A percentile compares a stretch with the other conserved stretches of the same genome.
Evolutionary conservation across 2,888 invertebrate genomes (phyloP).

Genomic region (Acutogordius australiensis): DNA sequence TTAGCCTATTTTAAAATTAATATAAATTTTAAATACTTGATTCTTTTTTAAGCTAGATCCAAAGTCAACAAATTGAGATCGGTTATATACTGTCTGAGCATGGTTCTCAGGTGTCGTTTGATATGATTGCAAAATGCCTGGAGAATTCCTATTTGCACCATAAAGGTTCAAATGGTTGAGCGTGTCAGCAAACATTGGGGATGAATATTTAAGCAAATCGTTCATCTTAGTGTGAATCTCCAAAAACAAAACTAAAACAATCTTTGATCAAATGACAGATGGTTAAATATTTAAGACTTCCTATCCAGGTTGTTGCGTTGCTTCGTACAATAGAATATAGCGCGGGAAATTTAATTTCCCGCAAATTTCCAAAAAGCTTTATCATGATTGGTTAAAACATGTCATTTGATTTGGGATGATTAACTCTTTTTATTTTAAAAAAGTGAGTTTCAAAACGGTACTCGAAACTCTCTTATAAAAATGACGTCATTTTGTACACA

Average conservation of each 20-base stretch:
- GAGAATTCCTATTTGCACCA: not conserved
- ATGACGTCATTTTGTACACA: too few species aligned
- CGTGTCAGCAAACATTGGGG: not conserved
- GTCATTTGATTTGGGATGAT: too few species aligned
- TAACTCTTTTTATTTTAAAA: too few species aligned
- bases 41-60: not conserved
- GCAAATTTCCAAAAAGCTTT: not conserved
- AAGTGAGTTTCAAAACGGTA: too few species aligned
- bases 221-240: not conserved
- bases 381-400: not conserved
- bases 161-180: not conserved
- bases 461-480: too few species aligned
- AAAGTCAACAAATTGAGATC: not conserved
- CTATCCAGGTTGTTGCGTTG: not conserved
- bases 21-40: not conserved
- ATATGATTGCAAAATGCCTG: not conserved
- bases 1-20: not conserved
- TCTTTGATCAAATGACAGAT: too few species aligned
- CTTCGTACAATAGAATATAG: not conserved
- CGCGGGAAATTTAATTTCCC: not conserved
- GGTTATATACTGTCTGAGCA: not conserved
- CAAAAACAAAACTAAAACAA: too few species aligned
- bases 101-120: not conserved
- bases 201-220: not conserved
- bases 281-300: too few species aligned